phyloP scores from a whole-genome alignment of 2,113 vertebrate species.

The Ammodytes dubius region DNA sequence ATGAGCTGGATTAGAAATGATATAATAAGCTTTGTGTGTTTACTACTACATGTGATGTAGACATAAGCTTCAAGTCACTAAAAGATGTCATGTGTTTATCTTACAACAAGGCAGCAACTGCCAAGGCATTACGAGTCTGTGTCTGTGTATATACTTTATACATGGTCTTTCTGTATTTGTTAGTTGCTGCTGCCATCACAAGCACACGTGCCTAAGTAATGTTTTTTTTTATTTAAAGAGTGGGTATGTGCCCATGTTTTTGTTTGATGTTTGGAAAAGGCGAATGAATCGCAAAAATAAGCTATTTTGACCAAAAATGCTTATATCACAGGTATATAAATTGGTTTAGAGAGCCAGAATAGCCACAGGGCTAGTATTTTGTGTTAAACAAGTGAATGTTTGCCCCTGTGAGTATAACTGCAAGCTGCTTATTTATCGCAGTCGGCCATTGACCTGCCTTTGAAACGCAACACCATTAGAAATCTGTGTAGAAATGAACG shows the following conservation, averaged over 20 bases:
- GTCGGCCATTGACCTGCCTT: neutral
- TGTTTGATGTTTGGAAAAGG: slow-evolving; percentile 9
- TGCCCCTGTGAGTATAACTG: neutral
- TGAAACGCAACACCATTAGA: slow-evolving; percentile 5
- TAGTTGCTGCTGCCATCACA: slow-evolving; percentile 14
- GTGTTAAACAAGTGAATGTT: slow-evolving; percentile 3
- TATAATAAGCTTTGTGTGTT: slow-evolving; percentile 61
- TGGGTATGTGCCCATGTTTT: slow-evolving; percentile 4
- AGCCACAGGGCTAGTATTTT: neutral
- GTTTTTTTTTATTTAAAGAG: slow-evolving; percentile 50
- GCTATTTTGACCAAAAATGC: neutral
- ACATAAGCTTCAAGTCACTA: slow-evolving; percentile 3
- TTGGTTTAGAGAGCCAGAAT: neutral
- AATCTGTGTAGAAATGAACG: slow-evolving; percentile 3
- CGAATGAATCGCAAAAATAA: neutral
- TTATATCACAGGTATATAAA: neutral
- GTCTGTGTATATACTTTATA: neutral
- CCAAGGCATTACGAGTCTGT: neutral
- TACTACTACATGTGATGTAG: slow-evolving; percentile 44
- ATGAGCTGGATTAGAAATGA: slow-evolving; percentile 66
- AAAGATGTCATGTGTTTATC: slow-evolving; percentile 19
- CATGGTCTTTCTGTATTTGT: slow-evolving; percentile 2
- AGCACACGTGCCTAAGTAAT: slow-evolving; percentile 26
- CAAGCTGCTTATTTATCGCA: slow-evolving; percentile 11
- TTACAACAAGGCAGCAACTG: slow-evolving; percentile 3